These are phyloP conservation scores for Urocyon cinereoargenteus DNA, from an alignment of 2,797 vertebrate species.

Conservation along the genomic window DNA sequence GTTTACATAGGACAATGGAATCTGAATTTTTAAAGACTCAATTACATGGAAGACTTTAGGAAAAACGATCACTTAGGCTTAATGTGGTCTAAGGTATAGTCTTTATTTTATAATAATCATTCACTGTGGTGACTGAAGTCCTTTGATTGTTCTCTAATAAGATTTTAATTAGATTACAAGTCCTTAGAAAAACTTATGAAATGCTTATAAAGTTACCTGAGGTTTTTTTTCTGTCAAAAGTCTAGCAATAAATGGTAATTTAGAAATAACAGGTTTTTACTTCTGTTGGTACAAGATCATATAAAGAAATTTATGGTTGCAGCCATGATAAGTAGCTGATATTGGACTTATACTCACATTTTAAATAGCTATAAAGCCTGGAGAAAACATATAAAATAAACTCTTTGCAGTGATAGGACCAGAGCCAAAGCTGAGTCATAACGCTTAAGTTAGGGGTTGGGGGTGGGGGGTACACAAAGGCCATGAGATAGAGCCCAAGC, in stretches of 20 bases:
- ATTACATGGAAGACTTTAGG: conserved; percentile 51
- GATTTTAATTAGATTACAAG: conserved; percentile 77
- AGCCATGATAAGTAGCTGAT: background rate
- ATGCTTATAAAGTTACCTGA: conserved; percentile 51
- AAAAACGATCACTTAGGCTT: conserved; percentile 52
- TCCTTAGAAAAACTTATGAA: conserved; percentile 62
- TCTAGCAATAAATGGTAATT: conserved; percentile 28
- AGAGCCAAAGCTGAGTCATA: background rate
- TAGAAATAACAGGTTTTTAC: conserved; percentile 36
- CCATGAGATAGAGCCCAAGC: background rate
- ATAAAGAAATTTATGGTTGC: conserved; percentile 1
- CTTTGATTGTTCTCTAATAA: conserved; percentile 65
- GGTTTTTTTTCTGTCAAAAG: conserved; percentile 40
- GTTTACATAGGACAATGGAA: conserved; percentile 28
- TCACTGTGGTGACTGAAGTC: conserved; percentile 61
- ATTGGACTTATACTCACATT: background rate
- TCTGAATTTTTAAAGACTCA: conserved; percentile 65
- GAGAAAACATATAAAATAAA: background rate
- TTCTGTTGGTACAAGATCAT: background rate
- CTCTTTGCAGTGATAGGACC: background rate
- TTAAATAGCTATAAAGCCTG: background rate
- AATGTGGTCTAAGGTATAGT: conserved; percentile 63
- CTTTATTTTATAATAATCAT: conserved; percentile 70
- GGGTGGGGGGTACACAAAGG: background rate
- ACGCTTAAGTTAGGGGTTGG: background rate